Percentiles rank a stretch among this genome's conserved stretches.
Conservation (phyloP, 2,888 invertebrate species). For the Melanophora roralis region DNA sequence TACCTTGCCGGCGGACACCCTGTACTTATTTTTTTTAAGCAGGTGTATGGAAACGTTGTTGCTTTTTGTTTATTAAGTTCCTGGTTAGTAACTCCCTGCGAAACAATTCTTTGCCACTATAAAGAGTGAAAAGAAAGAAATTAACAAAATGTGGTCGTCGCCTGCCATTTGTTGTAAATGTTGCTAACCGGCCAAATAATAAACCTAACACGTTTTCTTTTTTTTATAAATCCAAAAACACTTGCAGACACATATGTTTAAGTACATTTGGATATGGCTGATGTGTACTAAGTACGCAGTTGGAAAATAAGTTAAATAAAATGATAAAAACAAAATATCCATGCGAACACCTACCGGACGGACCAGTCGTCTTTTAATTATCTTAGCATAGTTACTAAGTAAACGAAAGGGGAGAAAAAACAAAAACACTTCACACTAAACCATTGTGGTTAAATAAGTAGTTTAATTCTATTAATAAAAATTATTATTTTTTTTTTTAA, state of each 20-base stretch:
- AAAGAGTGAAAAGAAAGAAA: conserved; percentile 36
- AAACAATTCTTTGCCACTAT: conserved; percentile 39
- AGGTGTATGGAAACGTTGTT: conserved; percentile 26
- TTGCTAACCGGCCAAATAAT: conserved; percentile 53
- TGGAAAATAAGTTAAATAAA: neutral
- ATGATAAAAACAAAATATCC: neutral
- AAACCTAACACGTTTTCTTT: conserved; percentile 21
- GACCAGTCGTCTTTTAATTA: conserved; percentile 41
- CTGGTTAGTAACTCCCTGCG: conserved; percentile 48
- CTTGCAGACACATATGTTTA: neutral
- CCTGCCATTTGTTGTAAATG: conserved; percentile 33
- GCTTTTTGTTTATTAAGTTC: conserved; percentile 2
- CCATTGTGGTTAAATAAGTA: neutral
- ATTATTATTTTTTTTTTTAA: conserved; percentile 1
- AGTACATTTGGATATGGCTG: neutral
- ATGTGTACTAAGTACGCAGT: conserved; percentile 20
- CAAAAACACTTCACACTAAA: neutral
- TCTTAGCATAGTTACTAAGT: conserved; percentile 23
- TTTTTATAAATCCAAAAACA: neutral
- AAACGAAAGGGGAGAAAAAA: conserved; percentile 20
- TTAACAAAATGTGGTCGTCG: conserved; percentile 43
- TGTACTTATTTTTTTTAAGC: conserved; percentile 19
- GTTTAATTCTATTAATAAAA: conserved; percentile 23
- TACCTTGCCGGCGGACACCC: no score
- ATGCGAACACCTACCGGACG: conserved; percentile 22